Conservation (phyloP, 1,140 invertebrate genomes). For the Andrena cerasifolii region DNA sequence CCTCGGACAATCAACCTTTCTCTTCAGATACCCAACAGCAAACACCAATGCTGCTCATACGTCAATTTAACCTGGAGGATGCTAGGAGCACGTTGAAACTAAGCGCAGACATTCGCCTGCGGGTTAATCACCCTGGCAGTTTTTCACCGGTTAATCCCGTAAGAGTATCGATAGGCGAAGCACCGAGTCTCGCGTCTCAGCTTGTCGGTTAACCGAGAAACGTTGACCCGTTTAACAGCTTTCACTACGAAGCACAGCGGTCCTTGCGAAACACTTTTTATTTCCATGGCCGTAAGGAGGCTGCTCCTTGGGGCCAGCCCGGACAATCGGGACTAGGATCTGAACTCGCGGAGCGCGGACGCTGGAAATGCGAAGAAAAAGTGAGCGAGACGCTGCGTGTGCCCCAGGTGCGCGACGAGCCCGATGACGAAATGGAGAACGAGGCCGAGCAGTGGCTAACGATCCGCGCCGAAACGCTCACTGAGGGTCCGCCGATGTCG, state of each 20-base stretch:
- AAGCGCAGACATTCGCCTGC: too few species aligned
- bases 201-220: conserved; percentile 1
- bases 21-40: too few species aligned
- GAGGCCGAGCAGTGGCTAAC: conserved; percentile 55
- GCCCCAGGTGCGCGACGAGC: conserved; percentile 8
- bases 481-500: conserved; percentile 70
- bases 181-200: conserved; percentile 4
- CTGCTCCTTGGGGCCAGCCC: background rate
- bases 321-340: background rate
- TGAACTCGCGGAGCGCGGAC: background rate
- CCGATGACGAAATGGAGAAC: conserved; percentile 24
- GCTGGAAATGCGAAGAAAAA: background rate
- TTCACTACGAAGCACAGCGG: conserved; percentile 18
- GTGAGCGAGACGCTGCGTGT: too few species aligned
- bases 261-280: conserved; percentile 16
- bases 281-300: background rate
- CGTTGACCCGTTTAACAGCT: conserved; percentile 24
- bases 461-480: conserved; percentile 69
- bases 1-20: too few species aligned
- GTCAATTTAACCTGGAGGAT: too few species aligned
- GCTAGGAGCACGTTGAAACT: too few species aligned
- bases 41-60: too few species aligned
- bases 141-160: conserved; percentile 10
- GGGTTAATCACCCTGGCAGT: background rate
- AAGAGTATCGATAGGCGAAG: conserved; percentile 13